Conservation (phyloP, 30 jellyfish, hydroid and myxozoan species). For the Calvadosia cruxmelitensis region DNA sequence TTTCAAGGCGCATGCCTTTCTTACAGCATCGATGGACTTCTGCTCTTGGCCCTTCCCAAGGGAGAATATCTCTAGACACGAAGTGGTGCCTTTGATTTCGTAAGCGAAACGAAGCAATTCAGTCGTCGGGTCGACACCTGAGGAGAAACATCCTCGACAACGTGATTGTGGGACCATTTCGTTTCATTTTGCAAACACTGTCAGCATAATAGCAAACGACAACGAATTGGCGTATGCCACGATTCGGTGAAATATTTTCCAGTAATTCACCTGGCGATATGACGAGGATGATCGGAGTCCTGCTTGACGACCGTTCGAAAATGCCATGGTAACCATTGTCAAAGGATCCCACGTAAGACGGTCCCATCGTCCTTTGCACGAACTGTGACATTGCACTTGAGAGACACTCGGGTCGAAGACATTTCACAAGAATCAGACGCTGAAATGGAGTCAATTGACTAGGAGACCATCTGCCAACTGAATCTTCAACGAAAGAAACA, state of each 20-base stretch:
- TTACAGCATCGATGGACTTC: conserved; percentile 46
- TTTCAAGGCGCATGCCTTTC: conserved; percentile 46
- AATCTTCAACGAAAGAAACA: not conserved
- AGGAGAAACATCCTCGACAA: not conserved
- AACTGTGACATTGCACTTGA: conserved; percentile 23
- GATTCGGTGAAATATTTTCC: no score
- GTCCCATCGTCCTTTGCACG: not conserved
- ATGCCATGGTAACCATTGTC: not conserved
- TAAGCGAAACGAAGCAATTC: conserved; percentile 59
- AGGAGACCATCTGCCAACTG: conserved; percentile 5
- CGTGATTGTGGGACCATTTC: not conserved
- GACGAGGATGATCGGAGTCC: conserved; percentile 64
- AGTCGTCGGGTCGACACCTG: conserved; percentile 71
- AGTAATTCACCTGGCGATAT: conserved; percentile 55
- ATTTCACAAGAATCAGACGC: conserved; percentile 34
- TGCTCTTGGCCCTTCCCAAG: conserved; percentile 75
- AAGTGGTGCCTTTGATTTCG: conserved; percentile 64
- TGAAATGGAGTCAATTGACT: conserved; percentile 31
- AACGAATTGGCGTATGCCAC: no score
- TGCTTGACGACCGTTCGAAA: conserved; percentile 40
- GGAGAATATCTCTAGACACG: conserved; percentile 51
- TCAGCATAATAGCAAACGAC: no score
- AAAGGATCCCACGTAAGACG: not conserved
- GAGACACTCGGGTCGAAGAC: conserved; percentile 40
- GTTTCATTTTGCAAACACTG: not conserved